Evolutionary conservation across 2,797 vertebrate genomes (phyloP), one percentile per base, ranked within the genome.

Genomic region (Leptodactylus fallax): DNA sequence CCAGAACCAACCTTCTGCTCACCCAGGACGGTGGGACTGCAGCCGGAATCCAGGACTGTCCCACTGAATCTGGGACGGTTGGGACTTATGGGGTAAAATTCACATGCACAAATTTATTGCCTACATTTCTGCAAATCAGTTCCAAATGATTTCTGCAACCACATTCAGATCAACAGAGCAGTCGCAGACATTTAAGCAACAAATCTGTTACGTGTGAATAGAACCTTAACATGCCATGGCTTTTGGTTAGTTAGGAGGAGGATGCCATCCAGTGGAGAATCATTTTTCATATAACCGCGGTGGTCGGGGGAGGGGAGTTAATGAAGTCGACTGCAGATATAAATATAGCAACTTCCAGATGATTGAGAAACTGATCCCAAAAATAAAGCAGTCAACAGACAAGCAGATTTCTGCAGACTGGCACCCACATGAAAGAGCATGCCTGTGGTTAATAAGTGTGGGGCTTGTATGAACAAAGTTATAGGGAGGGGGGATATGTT

Each of bases 401-500:
- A 53, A 85, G 84, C 58, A 85, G 53, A 27, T 47, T 55, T 25
- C 49, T 53, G 19, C 19, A 79, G 19, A 85, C 60, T 85, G 74
- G 74, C 76, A 85, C 47, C 84, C 60, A 85, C 74, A 79, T 78
- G 45, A 67, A 85, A 79, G 83, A 19, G n/a, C 23, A 76, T 76
- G 56, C 83, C 71, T 85, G 83, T 77, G 83, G 83, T 85, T 77
- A 85, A 47, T 19, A 76, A 60, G 45, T 58, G 69, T 47, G 53
- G 82, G 36, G 56, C 60, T 82, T 82, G 61, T 69, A 27, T 69
- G 81, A 82, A 55, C 49, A 76, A 25, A 23, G 69, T 74, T 76
- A 74, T 61, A 60, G 67, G 55, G 69, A 85, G 71, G 79, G 69
- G 14, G 19, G 21, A 84, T 12, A 23, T 36, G 2, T 60, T 74